A percentile compares a stretch with the other conserved stretches of the same genome.
phyloP scores from a whole-genome alignment of 2,113 vertebrate genomes.

The Aldabrachelys gigantea region DNA sequence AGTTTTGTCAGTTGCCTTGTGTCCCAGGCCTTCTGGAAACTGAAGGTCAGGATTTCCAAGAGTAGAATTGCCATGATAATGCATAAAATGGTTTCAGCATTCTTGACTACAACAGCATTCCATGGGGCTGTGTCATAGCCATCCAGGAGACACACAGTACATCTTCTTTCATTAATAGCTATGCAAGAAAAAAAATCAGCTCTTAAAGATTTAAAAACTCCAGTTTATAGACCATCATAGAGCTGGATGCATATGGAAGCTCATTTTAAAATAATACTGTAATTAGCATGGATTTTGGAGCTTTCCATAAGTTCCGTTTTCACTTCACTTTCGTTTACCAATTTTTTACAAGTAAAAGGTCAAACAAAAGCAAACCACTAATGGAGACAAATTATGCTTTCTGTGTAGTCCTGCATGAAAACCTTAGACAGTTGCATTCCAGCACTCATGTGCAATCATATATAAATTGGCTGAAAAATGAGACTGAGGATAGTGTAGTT shows the following conservation, averaged over 20 bases:
- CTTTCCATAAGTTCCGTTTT: background rate
- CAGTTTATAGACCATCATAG: background rate
- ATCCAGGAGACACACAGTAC: background rate
- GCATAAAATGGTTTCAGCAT: background rate
- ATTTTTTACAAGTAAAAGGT: background rate
- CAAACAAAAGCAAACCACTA: background rate
- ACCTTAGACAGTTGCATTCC: background rate
- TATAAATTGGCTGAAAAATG: background rate
- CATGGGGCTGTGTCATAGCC: background rate
- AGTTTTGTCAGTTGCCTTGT: background rate
- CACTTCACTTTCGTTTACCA: background rate
- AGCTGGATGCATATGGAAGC: background rate
- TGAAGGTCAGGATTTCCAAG: background rate
- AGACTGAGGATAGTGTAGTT: background rate
- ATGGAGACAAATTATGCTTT: background rate
- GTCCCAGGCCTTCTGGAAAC: background rate
- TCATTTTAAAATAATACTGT: background rate
- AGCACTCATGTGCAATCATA: background rate
- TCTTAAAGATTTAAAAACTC: fast-evolving
- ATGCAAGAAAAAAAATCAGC: background rate
- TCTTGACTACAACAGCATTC: background rate
- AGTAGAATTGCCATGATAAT: background rate
- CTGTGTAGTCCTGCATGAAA: background rate
- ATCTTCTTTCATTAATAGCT: background rate
- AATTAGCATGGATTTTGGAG: background rate